Base-by-base conservation (phyloP, 1,140 invertebrate species). In the Thaumetopoea pityocampa region DNA sequence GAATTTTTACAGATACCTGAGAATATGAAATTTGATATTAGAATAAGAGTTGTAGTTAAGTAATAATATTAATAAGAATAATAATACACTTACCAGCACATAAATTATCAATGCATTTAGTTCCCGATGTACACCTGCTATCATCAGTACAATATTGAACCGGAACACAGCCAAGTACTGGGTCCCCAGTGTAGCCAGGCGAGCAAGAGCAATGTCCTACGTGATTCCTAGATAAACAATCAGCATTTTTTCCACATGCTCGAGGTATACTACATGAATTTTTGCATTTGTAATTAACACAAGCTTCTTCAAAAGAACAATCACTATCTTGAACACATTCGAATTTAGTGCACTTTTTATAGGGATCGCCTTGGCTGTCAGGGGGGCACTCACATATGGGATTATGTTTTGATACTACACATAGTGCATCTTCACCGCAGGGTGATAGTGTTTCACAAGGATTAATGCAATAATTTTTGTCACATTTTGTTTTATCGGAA, bases 111-210 rank as follows among this genome's bases (percentile, higher is more conserved):
- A 91, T 89, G 59, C 94, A 96, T 56, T 91, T 90, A 4, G 93
- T 92, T 18, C 93, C 92, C 3, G 92, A 88, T 4, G 93, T 89
- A 66, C 94, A 96, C 56, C 94, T 92, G 10, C 78, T 88, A 36
- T 95, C 92, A 51, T 81, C 76, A 28, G 89, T 90, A 67, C 94
- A 96, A 57, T 93, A 94, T 50, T 94, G 92, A 18, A 95, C 85
- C 2, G 89, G 87, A 19, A 93, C 90, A 66, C 94, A 96, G 5
- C 94, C 94, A 16, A 95, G 84, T 38, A 92, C 90, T 8, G 95
- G 92, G 83, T 96, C 93, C 28, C 95, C 95, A 5, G 94, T 95
- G 40, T 89, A 92, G 9, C 94, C 95, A 8, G 92, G 85, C 63
- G 90, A 83, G 69, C 96, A 97, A 3, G 88, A 89, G 63, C 95